Evolutionary conservation across 2,888 invertebrate genomes (phyloP), one percentile per base, ranked within the genome.

Genomic region (Eledone cirrhosa): DNA sequence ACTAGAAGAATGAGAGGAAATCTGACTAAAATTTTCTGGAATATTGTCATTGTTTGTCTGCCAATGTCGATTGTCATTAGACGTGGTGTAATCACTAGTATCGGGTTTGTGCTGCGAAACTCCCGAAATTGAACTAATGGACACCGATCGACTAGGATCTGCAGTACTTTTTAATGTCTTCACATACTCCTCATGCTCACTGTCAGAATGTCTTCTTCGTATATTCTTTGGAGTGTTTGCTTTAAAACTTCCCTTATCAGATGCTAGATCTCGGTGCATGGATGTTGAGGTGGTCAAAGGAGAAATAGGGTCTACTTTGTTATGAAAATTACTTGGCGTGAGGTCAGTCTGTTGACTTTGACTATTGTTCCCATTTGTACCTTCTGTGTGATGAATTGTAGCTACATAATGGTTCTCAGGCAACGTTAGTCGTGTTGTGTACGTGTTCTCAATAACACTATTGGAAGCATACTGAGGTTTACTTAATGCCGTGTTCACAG

Each of bases 361-460:
- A 41, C 11, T 41, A 41, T 11, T 11, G 11, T 41, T 41, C 41
- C 5, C 8, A 41, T 41, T 5, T 41, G 41, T 41, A 41, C 41
- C 11, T 41, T 41, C 41, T 41, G 41, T 11, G 11, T 41, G 41
- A 3, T 41, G 41, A 41, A 41, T 5, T 8, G 41, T 8, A 41
- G 41, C 41, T 11, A 2, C 41, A 41, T 41, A 41, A 41, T 41
- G 41, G 11, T 2, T 41, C 41, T 41, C 41, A 41, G 41, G 41
- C 41, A 41, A 41, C 5, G 3, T 2, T 5, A 87, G 82, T 78
- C 84, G 84, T 24, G 83, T 86, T 82, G 90, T 89, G 83, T 91
- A 91, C 5, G 90, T 90, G 82, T 90, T 89, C 48, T 89, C 88
- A 48, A 91, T 90, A 78, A 89, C 88, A 84, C 87, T 89, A 80